Percentiles rank a stretch among this genome's conserved stretches.
phyloP scores from a whole-genome alignment of 1,140 invertebrate species.

The Dendroctonus valens region DNA sequence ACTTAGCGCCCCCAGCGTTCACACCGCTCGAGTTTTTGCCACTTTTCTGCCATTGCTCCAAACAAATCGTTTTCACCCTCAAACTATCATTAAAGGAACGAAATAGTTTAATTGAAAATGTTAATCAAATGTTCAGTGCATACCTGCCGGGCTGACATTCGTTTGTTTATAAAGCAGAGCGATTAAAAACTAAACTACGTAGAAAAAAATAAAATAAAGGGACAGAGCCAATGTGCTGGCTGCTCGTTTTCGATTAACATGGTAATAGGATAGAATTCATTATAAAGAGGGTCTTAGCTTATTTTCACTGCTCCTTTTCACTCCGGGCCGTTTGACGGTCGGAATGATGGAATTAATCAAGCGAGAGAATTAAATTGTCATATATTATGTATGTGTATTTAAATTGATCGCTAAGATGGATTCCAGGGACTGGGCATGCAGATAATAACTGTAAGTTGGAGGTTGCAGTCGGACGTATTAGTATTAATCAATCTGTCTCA shows the following conservation, averaged over 20 bases:
- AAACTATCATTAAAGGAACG: no score
- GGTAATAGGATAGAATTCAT: constrained; percentile 25
- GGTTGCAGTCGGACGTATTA: no score
- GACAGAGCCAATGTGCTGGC: background rate
- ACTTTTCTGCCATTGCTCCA: no score
- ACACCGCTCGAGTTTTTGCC: no score
- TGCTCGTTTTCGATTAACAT: constrained; percentile 24
- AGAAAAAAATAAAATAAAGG: constrained; percentile 2
- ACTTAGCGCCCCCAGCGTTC: background rate
- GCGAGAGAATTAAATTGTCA: constrained; percentile 10
- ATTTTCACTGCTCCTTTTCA: constrained; percentile 3
- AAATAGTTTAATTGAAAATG: constrained; percentile 5
- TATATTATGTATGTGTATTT: constrained; percentile 7
- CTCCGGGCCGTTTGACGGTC: background rate
- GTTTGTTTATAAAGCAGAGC: constrained; percentile 1
- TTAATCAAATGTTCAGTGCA: constrained; percentile 8
- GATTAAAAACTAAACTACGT: constrained; percentile 9
- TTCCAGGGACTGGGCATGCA: no score
- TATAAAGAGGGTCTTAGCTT: constrained; percentile 5
- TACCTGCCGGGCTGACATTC: constrained; percentile 1
- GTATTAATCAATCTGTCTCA: no score
- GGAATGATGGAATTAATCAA: constrained; percentile 9
- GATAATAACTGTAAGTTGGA: no score
- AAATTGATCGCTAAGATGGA: background rate
- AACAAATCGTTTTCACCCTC: no score